These are phyloP conservation scores for Drosophila paranaensis DNA, from an alignment of 2,888 invertebrate genomes.

Conservation along the genomic window DNA sequence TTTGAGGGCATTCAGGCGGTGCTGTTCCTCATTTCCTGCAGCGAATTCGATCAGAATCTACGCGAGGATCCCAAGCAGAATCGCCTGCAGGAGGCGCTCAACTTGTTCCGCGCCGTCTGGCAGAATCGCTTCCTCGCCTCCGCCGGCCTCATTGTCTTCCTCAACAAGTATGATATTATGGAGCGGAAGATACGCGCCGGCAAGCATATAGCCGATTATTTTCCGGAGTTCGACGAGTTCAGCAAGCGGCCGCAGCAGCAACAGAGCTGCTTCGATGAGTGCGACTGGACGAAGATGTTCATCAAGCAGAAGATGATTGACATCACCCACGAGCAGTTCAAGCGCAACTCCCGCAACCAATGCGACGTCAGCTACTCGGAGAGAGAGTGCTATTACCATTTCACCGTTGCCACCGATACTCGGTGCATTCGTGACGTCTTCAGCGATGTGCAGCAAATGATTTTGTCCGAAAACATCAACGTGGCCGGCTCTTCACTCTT, in stretches of 20 bases:
- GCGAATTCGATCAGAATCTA: constrained; percentile 91
- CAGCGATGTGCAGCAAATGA: constrained; percentile 90
- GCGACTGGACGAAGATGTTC: constrained; percentile 88
- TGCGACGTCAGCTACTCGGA: constrained; percentile 83
- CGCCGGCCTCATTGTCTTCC: constrained; percentile 91
- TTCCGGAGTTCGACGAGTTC: constrained; percentile 88
- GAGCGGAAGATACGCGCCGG: constrained; percentile 90
- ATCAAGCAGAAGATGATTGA: constrained; percentile 89
- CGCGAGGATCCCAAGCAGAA: constrained; percentile 90
- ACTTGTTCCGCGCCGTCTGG: constrained; percentile 91
- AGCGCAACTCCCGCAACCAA: constrained; percentile 83
- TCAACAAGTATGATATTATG: constrained; percentile 93
- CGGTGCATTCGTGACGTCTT: constrained; percentile 90
- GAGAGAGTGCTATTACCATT: constrained; percentile 90
- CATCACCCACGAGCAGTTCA: constrained; percentile 86
- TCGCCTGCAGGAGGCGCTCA: constrained; percentile 89
- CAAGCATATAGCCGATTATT: constrained; percentile 87
- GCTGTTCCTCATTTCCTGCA: constrained; percentile 91
- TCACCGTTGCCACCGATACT: constrained; percentile 91
- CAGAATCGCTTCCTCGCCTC: constrained; percentile 89
- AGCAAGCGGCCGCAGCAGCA: constrained; percentile 85
- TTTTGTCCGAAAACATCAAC: constrained; percentile 86
- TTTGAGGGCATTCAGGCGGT: constrained; percentile 94
- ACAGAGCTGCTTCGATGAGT: constrained; percentile 87
- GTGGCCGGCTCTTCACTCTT: constrained; percentile 85